Conservation (phyloP, 2,797 vertebrate species). For the Clarias fuscus region DNA sequence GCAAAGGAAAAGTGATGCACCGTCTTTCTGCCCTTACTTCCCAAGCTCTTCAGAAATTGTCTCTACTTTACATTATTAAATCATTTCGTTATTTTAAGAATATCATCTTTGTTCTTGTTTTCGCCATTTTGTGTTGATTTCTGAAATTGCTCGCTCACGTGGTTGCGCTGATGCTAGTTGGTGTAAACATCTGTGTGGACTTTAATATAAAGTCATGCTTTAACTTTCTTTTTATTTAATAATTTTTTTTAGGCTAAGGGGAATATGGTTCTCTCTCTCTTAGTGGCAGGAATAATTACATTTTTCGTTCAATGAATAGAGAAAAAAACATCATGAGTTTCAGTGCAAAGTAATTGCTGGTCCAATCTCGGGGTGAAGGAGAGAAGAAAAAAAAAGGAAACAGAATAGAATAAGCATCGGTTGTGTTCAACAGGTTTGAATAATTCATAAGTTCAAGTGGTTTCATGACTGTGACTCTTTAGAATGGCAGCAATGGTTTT, state of each 20-base stretch:
- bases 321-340: slow-evolving; percentile 2
- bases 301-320: neutral
- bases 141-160: neutral
- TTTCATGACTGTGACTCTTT: neutral
- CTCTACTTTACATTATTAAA: too few species aligned
- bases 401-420: slow-evolving; percentile 24
- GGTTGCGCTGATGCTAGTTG: neutral
- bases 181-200: neutral
- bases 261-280: neutral
- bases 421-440: slow-evolving; percentile 27
- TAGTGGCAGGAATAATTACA: neutral
- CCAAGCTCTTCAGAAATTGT: too few species aligned
- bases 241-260: neutral
- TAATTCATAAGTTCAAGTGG: slow-evolving; percentile 28
- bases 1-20: too few species aligned
- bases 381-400: neutral
- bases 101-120: neutral
- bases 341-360: slow-evolving; percentile 19
- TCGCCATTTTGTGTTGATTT: neutral
- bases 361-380: slow-evolving; percentile 17
- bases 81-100: too few species aligned
- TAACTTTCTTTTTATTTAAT: neutral
- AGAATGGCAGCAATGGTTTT: neutral
- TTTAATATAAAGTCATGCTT: slow-evolving; percentile 17
- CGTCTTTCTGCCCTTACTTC: too few species aligned